These are phyloP conservation scores for Apodemia duryi DNA, from an alignment of 2,888 invertebrate genomes.

Conservation along the genomic window DNA sequence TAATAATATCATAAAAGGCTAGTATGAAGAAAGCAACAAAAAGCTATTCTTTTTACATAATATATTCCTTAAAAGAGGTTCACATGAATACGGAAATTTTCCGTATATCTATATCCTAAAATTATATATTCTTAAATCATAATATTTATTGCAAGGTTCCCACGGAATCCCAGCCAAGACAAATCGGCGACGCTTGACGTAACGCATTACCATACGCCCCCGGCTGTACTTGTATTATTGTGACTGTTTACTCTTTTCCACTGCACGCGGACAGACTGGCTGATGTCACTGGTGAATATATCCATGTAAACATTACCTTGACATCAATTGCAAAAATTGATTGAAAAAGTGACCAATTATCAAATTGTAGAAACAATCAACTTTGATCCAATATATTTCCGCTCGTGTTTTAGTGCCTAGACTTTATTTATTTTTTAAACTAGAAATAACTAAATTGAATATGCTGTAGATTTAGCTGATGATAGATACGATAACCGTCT, in stretches of 20 bases:
- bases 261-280: not conserved
- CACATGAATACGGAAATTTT: no score
- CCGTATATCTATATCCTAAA: no score
- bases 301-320: constrained; percentile 16
- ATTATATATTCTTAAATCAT: not conserved
- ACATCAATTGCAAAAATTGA: constrained; percentile 1
- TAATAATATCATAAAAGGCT: no score
- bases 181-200: not conserved
- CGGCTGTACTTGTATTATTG: not conserved
- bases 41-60: no score
- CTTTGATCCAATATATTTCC: not conserved
- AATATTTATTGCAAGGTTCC: not conserved
- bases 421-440: no score
- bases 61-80: no score
- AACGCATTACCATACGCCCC: constrained; percentile 13
- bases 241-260: not conserved
- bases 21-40: no score
- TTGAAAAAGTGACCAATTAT: constrained; percentile 12
- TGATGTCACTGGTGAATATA: constrained; percentile 17
- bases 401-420: not conserved
- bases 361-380: not conserved
- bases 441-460: no score
- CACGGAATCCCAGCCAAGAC: constrained; percentile 2
- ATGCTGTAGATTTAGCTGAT: no score
- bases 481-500: no score